Conservation (phyloP, 2,113 vertebrate species). For the Ciconia boyciana region DNA sequence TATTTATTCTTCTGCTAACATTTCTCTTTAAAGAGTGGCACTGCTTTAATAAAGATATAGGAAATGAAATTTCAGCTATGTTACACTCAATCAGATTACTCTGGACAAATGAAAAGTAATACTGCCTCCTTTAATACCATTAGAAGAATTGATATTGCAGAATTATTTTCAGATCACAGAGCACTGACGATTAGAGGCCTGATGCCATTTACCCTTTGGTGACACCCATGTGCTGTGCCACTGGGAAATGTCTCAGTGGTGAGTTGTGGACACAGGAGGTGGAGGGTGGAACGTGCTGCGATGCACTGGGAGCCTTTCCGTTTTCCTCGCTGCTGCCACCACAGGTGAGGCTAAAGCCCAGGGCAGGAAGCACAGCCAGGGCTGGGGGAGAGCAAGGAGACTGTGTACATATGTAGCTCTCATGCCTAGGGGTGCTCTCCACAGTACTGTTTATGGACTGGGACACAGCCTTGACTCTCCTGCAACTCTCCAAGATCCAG, state of each 20-base stretch:
- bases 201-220: neutral
- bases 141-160: constrained; percentile 15
- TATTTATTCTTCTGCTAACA: constrained; percentile 56
- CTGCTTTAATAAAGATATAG: constrained; percentile 65
- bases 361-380: neutral
- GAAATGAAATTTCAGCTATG: constrained; percentile 64
- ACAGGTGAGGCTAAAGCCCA: neutral
- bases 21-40: constrained; percentile 54
- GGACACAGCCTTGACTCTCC: neutral
- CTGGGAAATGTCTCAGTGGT: neutral
- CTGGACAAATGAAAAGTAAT: constrained; percentile 63
- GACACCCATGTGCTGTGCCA: neutral
- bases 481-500: neutral
- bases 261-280: neutral
- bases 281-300: neutral
- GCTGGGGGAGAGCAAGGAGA: neutral
- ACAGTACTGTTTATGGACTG: rapidly evolving
- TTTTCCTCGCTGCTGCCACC: neutral
- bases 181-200: neutral
- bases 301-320: rapidly evolving
- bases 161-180: neutral
- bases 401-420: rapidly evolving
- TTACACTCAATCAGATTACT: constrained; percentile 61
- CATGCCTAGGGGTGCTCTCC: neutral
- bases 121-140: constrained; percentile 52